Percentiles rank a stretch among this genome's conserved stretches.
Evolutionary conservation across 2,113 vertebrate genomes (phyloP).

Genomic region (Amia ocellicauda): DNA sequence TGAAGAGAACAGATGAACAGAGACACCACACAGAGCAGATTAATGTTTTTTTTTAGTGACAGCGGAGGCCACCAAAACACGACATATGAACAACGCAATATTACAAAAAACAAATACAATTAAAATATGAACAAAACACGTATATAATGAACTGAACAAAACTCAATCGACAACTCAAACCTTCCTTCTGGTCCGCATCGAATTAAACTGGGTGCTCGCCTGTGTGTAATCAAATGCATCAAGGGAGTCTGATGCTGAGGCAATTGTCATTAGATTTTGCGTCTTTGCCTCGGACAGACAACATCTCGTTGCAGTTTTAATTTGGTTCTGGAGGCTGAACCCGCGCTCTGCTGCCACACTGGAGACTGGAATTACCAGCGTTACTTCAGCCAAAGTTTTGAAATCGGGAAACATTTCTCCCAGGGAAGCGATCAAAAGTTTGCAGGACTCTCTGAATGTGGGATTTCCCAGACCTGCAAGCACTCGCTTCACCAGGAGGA

Average conservation of each 20-base stretch:
- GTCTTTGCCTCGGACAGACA: conserved; percentile 1
- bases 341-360: too few relatives aligned
- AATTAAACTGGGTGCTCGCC: conserved; percentile 2
- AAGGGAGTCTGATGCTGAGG: too few relatives aligned
- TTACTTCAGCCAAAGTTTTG: conserved; percentile 4
- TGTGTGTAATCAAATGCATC: neutral
- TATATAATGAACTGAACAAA: conserved; percentile 2
- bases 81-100: neutral
- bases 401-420: conserved; percentile 19
- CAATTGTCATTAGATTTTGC: neutral
- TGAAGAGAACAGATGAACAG: neutral
- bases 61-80: neutral
- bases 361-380: conserved; percentile 6
- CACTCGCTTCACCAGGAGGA: too few relatives aligned
- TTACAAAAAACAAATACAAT: neutral
- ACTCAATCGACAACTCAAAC: neutral
- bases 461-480: conserved; percentile 5
- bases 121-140: conserved; percentile 5
- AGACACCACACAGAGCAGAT: neutral
- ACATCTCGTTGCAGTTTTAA: too few relatives aligned
- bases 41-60: neutral
- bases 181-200: neutral
- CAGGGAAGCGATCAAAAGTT: conserved; percentile 13
- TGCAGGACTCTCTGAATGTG: conserved; percentile 12
- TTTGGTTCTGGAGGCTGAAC: too few relatives aligned